Evolutionary conservation across 2,888 invertebrate genomes (phyloP).

Genomic region (Aspidiotus destructor): DNA sequence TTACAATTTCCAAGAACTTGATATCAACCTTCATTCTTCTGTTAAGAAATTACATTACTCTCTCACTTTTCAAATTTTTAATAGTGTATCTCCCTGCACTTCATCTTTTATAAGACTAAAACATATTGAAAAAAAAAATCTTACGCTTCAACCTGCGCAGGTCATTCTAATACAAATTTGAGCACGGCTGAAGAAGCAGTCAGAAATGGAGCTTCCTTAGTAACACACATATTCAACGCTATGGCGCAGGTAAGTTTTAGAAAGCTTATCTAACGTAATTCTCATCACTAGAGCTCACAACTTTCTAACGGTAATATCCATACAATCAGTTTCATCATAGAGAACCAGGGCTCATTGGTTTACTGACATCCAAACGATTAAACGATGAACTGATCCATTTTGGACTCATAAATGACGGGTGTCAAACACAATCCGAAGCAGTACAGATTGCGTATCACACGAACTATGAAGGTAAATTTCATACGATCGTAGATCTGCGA

Average conservation of each 20-base stretch:
- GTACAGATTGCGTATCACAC: slow-evolving; percentile 85
- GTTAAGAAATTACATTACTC: too few species aligned
- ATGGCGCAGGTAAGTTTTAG: slow-evolving; percentile 77
- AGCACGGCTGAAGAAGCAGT: slow-evolving; percentile 75
- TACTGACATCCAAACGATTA: slow-evolving; percentile 65
- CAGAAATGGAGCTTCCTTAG: slow-evolving; percentile 72
- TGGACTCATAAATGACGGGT: slow-evolving; percentile 95
- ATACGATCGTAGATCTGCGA: too few species aligned
- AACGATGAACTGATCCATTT: slow-evolving; percentile 59
- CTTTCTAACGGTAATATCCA: neutral
- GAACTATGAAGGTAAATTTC: slow-evolving; percentile 60
- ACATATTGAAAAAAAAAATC: too few species aligned
- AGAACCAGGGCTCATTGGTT: slow-evolving; percentile 92
- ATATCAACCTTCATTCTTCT: too few species aligned
- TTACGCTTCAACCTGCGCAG: slow-evolving; percentile 41
- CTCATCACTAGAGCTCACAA: too few species aligned
- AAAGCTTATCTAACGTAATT: neutral
- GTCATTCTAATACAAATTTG: slow-evolving; percentile 77
- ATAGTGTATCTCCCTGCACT: too few species aligned
- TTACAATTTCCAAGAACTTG: too few species aligned
- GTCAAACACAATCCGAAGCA: slow-evolving; percentile 94
- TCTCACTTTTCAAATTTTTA: too few species aligned
- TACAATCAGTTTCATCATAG: slow-evolving; percentile 80
- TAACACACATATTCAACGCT: slow-evolving; percentile 98
- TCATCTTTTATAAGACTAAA: too few species aligned